These are phyloP conservation scores for Hirtodrosophila duncani DNA, from an alignment of 2,888 invertebrate genomes.

Conservation along the genomic window DNA sequence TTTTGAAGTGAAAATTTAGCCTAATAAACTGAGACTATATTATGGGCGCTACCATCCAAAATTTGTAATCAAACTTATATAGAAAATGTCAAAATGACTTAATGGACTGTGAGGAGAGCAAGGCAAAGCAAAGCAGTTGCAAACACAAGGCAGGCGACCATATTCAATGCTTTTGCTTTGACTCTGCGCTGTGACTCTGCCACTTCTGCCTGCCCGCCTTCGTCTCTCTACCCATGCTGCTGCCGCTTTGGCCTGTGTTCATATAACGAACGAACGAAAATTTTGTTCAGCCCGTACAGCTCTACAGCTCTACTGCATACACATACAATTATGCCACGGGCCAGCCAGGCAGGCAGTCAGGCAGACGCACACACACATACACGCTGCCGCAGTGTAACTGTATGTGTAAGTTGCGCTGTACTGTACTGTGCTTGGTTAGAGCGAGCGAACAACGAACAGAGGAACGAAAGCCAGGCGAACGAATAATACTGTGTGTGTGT, in stretches of 20 bases:
- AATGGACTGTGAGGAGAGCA: constrained; percentile 25
- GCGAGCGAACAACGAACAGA: constrained; percentile 46
- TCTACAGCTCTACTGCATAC: neutral
- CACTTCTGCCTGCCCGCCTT: constrained; percentile 14
- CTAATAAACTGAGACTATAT: no score
- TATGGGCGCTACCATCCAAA: constrained; percentile 3
- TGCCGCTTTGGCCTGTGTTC: constrained; percentile 52
- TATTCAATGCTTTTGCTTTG: constrained; percentile 52
- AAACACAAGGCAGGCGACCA: constrained; percentile 43
- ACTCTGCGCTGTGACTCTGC: constrained; percentile 33
- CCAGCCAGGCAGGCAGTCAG: constrained; percentile 39
- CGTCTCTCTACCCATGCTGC: constrained; percentile 14
- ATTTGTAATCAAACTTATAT: neutral
- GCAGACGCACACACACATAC: constrained; percentile 49
- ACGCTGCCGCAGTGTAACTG: constrained; percentile 13
- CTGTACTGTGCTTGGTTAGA: no score
- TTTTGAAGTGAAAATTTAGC: no score
- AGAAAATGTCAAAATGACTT: no score
- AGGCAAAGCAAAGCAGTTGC: constrained; percentile 47
- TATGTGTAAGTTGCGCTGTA: constrained; percentile 7
- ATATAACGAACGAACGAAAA: constrained; percentile 60
- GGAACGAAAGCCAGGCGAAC: neutral
- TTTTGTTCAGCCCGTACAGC: constrained; percentile 52
- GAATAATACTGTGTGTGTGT: constrained; percentile 1
- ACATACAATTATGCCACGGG: constrained; percentile 2